Evolutionary conservation across 2,797 vertebrate species (phyloP).

Genomic region (Scolopax bukidnonensis): DNA sequence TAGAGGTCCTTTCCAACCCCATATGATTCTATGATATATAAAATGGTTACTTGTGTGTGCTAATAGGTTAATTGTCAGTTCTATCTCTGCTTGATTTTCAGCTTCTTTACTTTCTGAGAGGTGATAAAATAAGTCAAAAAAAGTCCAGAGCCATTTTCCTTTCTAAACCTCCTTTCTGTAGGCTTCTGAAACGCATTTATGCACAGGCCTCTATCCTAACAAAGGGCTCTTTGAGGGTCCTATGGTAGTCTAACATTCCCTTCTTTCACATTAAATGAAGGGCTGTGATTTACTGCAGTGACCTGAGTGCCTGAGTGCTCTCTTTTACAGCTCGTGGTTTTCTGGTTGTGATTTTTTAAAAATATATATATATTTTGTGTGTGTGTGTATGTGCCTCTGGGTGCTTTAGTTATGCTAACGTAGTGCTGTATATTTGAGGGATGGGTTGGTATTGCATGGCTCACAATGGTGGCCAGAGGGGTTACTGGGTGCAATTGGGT

Average conservation of each 20-base stretch:
- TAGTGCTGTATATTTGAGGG: background rate
- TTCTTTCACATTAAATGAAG: conserved; percentile 41
- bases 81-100: background rate
- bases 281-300: conserved; percentile 28
- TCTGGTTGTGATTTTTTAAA: background rate
- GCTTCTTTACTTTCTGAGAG: background rate
- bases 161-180: conserved; percentile 26
- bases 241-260: background rate
- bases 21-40: no score
- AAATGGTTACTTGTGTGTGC: background rate
- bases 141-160: conserved; percentile 7
- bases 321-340: background rate
- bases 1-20: no score
- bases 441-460: background rate
- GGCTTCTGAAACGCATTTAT: conserved; percentile 28
- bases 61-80: background rate
- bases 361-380: no score
- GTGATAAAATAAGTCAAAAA: conserved; percentile 27
- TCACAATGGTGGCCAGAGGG: background rate
- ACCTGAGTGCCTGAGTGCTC: background rate
- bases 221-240: conserved; percentile 42
- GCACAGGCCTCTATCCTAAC: background rate
- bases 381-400: background rate
- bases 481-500: background rate
- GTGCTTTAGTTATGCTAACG: background rate